Evolutionary conservation across 2,113 vertebrate genomes (phyloP), one percentile per base, ranked within the genome.

Genomic region (Vimba vimba): DNA sequence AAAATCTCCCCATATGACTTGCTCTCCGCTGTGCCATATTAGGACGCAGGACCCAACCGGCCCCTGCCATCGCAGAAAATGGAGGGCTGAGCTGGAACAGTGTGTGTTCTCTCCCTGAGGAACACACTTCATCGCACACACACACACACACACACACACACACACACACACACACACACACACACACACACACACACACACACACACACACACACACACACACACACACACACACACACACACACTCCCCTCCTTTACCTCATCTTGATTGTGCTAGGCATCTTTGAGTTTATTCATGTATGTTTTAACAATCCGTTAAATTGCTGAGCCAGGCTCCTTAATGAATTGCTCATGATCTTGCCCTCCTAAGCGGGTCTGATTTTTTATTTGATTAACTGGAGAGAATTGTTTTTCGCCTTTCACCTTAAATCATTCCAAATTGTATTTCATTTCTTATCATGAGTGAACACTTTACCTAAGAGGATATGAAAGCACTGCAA

Each of bases 21-120:
- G 91, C 90, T 93, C 91, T 82, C 79, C 91, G 91, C 94, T 94
- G 94, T 91, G 94, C 96, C 95, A 93, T 96, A 96, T 96, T 96
- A 95, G 96, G 96, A 90, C 91, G 87, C 62, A 55, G 78, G 81
- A 89, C 85, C 76, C 77, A 55, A 47, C 19, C 8, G 45, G 27
- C 64, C 68, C 23, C 50, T 83, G 82, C 68, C 66, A 73, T 69
- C 68, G 30, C 50, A 71, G 90, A 89, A 45, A 78, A 79, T 81
- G 39, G 79, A 84, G 80, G 75, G 81, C 82, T 36, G 86, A 21
- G 81, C 80, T 86, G 45, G 86, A 85, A 88, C 85, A 86, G 78
- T 43, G 69, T 74, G 84, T 59, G 75, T 84, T 79, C 60, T 43
- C 62, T 68, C 50, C 33, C 33, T 43, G 60, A 11, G 55, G 23